Evolutionary conservation across 2,888 invertebrate genomes (phyloP), one percentile per base, ranked within the genome.

Genomic region (Oscheius sp.): DNA sequence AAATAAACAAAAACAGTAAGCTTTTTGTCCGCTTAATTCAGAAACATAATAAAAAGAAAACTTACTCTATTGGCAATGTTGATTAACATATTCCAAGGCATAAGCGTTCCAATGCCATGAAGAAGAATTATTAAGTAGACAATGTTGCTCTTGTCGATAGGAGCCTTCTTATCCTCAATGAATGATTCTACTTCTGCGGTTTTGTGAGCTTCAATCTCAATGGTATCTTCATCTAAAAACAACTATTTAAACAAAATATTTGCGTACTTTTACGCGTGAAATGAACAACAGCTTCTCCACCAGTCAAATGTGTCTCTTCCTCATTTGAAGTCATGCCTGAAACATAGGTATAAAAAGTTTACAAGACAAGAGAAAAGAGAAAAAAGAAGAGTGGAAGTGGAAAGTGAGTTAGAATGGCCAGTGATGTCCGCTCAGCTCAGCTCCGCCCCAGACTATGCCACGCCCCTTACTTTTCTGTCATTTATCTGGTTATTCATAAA

Each of bases 41-140:
- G 12, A 12, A 3, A 3, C 49, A 49, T n/a, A n/a, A n/a, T n/a
- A n/a, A 51, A 8, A 51, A 28, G 22, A n/a, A n/a, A 41, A 44
- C 57, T 38, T 30, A 84, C 84, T 67, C 73, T 68, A 41, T 69
- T 67, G 0, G 82, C 82, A 45, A 85, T 84, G 72, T 93, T 98
- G 86, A 98, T 95, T 87, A 98, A 96, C 95, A 96, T 96, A 88
- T 98, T 98, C 97, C 97, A 98, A 14, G 97, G 94, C 89, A 94
- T 94, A 70, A 93, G 90, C 0, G 93, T 92, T 45, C 96, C 97
- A 75, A 98, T 90, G 8, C 97, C 98, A 88, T 97, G 95, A 57
- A 96, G 89, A 78, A 96, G 80, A 86, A 97, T 90, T 70, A 94
- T 94, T 64, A 94, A 88, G 87, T 72, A 77, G 45, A 77, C 77